phyloP scores from a whole-genome alignment of 2,113 vertebrate genomes.

The Nestor notabilis region DNA sequence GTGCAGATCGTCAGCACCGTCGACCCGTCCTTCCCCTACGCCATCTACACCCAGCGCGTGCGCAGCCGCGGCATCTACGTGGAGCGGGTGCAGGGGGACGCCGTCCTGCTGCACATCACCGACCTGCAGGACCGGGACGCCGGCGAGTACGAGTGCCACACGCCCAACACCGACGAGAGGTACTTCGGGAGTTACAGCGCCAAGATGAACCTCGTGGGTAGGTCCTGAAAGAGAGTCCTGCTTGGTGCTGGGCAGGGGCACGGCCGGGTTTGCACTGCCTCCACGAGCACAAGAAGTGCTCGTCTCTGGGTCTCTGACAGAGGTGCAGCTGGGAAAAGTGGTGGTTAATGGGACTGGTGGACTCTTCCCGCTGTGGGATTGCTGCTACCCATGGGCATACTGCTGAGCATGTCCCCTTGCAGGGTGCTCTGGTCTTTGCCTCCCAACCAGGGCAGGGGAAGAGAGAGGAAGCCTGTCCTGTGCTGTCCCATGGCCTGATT shows the following conservation, averaged over 20 bases:
- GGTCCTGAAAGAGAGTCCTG: not conserved
- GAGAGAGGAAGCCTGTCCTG: not conserved
- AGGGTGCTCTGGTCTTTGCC: not conserved
- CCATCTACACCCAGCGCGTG: slow-evolving; percentile 87
- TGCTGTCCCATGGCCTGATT: not conserved
- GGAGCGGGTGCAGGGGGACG: slow-evolving; percentile 84
- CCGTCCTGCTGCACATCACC: slow-evolving; percentile 86
- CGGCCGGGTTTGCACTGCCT: not conserved
- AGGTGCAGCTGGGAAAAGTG: not conserved
- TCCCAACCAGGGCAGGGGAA: not conserved
- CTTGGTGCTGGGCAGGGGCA: not conserved
- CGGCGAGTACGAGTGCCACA: slow-evolving; percentile 85
- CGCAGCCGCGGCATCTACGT: slow-evolving; percentile 86
- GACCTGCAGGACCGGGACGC: slow-evolving; percentile 85
- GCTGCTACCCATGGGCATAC: not conserved
- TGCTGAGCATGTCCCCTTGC: not conserved
- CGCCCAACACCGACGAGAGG: slow-evolving; percentile 33
- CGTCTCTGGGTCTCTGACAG: not conserved
- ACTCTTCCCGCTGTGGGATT: not conserved
- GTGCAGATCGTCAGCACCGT: slow-evolving; percentile 93
- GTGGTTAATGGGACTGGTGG: not conserved
- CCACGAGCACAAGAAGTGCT: rapidly evolving
- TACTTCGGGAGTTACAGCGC: slow-evolving; percentile 82
- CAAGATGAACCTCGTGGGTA: slow-evolving; percentile 78
- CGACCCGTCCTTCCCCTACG: slow-evolving; percentile 89